Conservation (phyloP, 1,140 invertebrate genomes). For the Scylla paramamosain region DNA sequence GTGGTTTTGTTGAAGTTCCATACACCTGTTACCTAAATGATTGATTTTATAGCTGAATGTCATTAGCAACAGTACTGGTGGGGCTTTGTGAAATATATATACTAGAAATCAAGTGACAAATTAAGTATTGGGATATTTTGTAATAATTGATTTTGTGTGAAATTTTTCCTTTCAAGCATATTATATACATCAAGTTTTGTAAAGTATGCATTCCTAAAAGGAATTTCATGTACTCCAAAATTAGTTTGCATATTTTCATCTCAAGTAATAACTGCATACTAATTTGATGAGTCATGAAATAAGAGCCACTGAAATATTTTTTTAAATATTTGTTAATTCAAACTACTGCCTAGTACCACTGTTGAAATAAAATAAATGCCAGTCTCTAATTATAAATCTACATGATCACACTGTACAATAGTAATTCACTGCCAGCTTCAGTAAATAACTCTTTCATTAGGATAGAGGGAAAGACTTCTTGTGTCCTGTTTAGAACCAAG, state of each 20-base stretch:
- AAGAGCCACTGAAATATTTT: neutral
- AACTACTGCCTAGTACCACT: neutral
- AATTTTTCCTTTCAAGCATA: no score
- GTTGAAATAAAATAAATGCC: neutral
- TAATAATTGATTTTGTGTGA: neutral
- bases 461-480: conserved; percentile 51
- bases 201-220: no score
- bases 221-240: no score
- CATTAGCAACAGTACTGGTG: neutral
- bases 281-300: no score
- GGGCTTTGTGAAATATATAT: neutral
- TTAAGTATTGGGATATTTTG: neutral
- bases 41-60: neutral
- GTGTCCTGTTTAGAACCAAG: conserved; percentile 61
- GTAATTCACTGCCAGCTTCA: neutral
- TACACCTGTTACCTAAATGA: neutral
- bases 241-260: no score
- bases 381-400: neutral
- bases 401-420: neutral
- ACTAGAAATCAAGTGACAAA: neutral
- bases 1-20: neutral
- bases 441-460: neutral
- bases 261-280: no score
- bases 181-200: no score
- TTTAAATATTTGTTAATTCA: neutral